Conservation (phyloP, 2,797 vertebrate genomes). For the Neosilurus hyrtlii region DNA sequence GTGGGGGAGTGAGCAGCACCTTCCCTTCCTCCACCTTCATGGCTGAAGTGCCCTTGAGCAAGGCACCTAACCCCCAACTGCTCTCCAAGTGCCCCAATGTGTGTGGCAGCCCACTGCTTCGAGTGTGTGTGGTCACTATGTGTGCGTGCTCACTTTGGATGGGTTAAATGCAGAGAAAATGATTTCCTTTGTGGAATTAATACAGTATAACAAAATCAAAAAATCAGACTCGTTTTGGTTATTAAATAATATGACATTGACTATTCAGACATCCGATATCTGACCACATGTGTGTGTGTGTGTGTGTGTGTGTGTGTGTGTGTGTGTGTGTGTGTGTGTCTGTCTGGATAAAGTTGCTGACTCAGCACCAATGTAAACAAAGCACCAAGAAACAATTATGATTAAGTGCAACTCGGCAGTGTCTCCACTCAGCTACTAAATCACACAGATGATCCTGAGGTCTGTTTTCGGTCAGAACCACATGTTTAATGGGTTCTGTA, state of each 20-base stretch:
- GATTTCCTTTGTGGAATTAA: too few species aligned
- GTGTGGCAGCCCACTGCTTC: too few species aligned
- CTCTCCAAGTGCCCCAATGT: too few species aligned
- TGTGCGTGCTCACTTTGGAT: too few species aligned
- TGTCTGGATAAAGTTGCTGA: background rate
- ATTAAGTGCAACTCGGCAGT: slow-evolving; percentile 64
- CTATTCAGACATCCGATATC: background rate
- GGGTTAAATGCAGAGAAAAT: too few species aligned
- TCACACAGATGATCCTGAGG: background rate
- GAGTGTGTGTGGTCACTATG: too few species aligned
- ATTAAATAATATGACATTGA: background rate
- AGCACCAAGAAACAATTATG: slow-evolving; percentile 68
- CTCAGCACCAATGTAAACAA: slow-evolving; percentile 33
- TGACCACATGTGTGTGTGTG: background rate
- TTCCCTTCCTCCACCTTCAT: too few species aligned
- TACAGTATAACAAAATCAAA: too few species aligned
- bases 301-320: background rate
- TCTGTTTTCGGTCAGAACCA: background rate
- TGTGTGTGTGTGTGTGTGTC: slow-evolving; percentile 2
- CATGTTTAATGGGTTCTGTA: background rate
- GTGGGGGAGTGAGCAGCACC: too few species aligned
- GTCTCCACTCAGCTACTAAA: background rate
- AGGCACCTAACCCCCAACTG: too few species aligned
- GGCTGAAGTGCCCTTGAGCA: too few species aligned
- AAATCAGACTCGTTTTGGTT: background rate